Conservation (phyloP, 1,140 invertebrate species). For the Aleiodes sp. region DNA sequence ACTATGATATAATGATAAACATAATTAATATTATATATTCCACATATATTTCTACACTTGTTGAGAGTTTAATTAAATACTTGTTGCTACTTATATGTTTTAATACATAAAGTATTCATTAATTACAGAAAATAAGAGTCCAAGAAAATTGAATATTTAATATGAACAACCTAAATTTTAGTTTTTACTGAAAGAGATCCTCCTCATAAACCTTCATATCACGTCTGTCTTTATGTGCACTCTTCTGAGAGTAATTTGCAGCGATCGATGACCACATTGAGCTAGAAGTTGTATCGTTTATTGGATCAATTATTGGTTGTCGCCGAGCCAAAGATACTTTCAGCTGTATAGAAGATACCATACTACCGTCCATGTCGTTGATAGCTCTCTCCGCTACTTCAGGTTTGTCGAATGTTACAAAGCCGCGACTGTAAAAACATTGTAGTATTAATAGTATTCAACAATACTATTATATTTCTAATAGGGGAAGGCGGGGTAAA, state of each 20-base stretch:
- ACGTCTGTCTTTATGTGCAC: constrained; percentile 78
- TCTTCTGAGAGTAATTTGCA: constrained; percentile 84
- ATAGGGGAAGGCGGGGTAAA: no score
- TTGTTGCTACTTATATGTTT: constrained; percentile 5
- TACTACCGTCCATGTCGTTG: constrained; percentile 84
- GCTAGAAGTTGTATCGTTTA: constrained; percentile 80
- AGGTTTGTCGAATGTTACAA: constrained; percentile 91
- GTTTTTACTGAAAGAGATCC: constrained; percentile 63
- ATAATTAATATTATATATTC: constrained; percentile 16
- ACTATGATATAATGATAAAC: not conserved
- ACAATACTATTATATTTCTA: no score
- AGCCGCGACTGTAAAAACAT: constrained; percentile 77
- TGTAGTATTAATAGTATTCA: constrained; percentile 32
- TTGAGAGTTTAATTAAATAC: not conserved
- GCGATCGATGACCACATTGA: constrained; percentile 84
- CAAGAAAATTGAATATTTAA: not conserved
- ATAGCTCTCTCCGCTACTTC: constrained; percentile 89
- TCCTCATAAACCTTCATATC: constrained; percentile 78
- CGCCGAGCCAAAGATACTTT: constrained; percentile 84
- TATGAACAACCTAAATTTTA: not conserved
- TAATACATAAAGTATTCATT: constrained; percentile 16
- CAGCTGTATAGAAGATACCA: constrained; percentile 80
- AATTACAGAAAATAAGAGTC: not conserved
- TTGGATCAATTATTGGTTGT: constrained; percentile 83
- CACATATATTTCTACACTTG: constrained; percentile 12